Evolutionary conservation across 2,113 vertebrate genomes (phyloP), one percentile per base, ranked within the genome.

Genomic region (Hemibagrus wyckioides): DNA sequence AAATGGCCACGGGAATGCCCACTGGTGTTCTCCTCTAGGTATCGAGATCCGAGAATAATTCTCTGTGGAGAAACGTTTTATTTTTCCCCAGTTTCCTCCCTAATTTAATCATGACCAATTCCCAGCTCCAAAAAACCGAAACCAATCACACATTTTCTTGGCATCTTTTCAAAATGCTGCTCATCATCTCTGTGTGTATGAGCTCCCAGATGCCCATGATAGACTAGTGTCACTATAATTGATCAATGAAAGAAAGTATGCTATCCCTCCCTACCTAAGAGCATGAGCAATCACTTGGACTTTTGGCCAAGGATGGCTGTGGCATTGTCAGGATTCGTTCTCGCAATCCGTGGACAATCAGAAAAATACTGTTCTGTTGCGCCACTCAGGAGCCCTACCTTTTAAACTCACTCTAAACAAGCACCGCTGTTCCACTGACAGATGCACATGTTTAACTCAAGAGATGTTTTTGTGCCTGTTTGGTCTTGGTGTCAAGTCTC

Each of bases 391-490:
- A 41, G 71, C 23, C 23, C 10, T 48, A 76, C 50, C 81, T 80
- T 83, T 36, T 61, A 61, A 86, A 84, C 39, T 81, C n/a, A 25
- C 39, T 9, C 21, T 69, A 76, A 11, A 73, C n/a, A 82, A 77
- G 50, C 33, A 28, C 80, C 59, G 61, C 79, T 73, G 14, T 23
- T 59, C 6, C 23, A 17, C n/a, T 21, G 56, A 82, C 77, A 10
- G 84, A 65, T 7, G 65, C 44, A 19, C 44, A 54, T 36, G 17
- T 86, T 48, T 33, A 87, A 65, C 48, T 0, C 15, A 77, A 21
- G 79, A 48, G 28, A 65, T 21, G 84, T 52, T 83, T 83, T 67
- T 65, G 80, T 86, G 86, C 52, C 65, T 82, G 82, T 80, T 81
- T 41, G 77, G 52, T 36, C 59, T 33, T 67, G 23, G 65, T 85